Evolutionary conservation across 2,888 invertebrate species (phyloP), one percentile per base, ranked within the genome.

Genomic region (Euspilapteryx auroguttella): DNA sequence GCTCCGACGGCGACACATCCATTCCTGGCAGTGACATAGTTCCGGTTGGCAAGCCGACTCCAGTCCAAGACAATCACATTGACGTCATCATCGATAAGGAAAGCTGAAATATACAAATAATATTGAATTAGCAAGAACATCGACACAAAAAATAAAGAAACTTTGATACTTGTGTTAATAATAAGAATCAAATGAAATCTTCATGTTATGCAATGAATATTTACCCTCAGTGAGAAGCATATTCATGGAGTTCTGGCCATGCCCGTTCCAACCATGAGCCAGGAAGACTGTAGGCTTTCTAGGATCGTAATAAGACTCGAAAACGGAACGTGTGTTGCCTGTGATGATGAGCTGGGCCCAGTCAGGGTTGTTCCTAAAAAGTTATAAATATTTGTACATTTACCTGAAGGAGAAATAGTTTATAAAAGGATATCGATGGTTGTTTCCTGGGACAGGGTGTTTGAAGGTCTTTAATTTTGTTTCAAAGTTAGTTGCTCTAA

Each of bases 51-150:
- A 3, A 69, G 39, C 0, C 35, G 31, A 3, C 44, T 49, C 73
- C 76, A 77, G 37, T 77, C 75, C 0, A 76, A 45, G 3, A 62
- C 56, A 21, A 77, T 59, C 1, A 76, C 49, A 39, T 76, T 77
- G 15, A 56, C 49, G 31, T 68, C 62, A 20, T 24, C 36, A 12
- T 44, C 31, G 30, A 49, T 30, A 1, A 63, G 49, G 28, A 62
- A 62, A 24, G 54, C 63, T 62, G 37, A 14, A n/a, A n/a, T n/a
- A n/a, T n/a, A n/a, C n/a, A n/a, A n/a, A n/a, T n/a, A n/a, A n/a
- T n/a, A n/a, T n/a, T n/a, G n/a, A n/a, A n/a, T n/a, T n/a, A n/a
- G n/a, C n/a, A n/a, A n/a, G n/a, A n/a, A n/a, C n/a, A n/a, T n/a
- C n/a, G n/a, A n/a, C n/a, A n/a, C n/a, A n/a, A n/a, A n/a, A 12